phyloP scores from a whole-genome alignment of 2,797 vertebrate genomes.

The Pampus argenteus region DNA sequence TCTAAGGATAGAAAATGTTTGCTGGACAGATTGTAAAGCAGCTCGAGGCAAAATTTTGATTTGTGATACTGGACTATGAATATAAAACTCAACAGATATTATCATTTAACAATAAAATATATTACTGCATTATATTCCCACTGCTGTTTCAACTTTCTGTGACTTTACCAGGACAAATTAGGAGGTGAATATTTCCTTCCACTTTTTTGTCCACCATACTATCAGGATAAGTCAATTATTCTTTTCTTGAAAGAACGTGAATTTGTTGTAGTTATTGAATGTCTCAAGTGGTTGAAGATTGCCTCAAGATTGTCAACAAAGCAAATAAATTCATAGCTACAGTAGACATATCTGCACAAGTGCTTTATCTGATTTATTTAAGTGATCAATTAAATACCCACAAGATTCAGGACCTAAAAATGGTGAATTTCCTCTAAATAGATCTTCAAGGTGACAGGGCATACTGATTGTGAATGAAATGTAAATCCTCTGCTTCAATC shows the following conservation, averaged over 20 bases:
- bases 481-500: not conserved
- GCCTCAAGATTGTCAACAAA: not conserved
- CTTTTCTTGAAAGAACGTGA: constrained; percentile 8
- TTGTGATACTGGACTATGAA: too few species aligned
- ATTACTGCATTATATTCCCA: not conserved
- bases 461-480: not conserved
- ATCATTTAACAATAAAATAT: not conserved
- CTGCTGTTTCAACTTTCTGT: constrained; percentile 5
- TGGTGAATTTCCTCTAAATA: not conserved
- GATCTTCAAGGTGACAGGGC: not conserved
- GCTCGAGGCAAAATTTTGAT: too few species aligned
- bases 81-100: too few species aligned
- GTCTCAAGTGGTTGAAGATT: constrained; percentile 1
- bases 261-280: constrained; percentile 5
- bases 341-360: not conserved
- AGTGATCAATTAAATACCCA: not conserved
- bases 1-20: too few species aligned
- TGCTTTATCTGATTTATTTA: not conserved
- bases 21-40: too few species aligned
- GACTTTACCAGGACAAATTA: constrained; percentile 34
- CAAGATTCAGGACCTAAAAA: not conserved
- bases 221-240: constrained; percentile 12
- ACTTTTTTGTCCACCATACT: not conserved
- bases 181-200: constrained; percentile 18
- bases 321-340: not conserved